Percentiles rank a stretch among this genome's conserved stretches.
These are phyloP conservation scores for Pionites leucogaster DNA, from an alignment of 2,113 vertebrate species.

Conservation along the genomic window DNA sequence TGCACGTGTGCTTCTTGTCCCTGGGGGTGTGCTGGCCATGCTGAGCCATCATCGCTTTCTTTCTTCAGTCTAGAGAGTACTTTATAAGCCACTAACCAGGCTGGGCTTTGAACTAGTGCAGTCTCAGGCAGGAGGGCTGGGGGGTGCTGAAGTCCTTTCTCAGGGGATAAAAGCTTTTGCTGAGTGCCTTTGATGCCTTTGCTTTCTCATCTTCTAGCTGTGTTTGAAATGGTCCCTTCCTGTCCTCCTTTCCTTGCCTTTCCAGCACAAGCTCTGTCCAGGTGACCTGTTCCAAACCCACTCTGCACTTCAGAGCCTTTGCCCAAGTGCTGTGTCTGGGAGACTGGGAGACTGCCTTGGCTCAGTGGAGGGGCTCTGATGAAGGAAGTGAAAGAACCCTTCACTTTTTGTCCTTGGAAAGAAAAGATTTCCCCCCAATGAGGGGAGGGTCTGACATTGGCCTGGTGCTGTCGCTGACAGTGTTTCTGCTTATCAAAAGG, in stretches of 20 bases:
- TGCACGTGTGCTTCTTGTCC: not conserved
- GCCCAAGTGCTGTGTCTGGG: not conserved
- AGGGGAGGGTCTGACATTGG: not conserved
- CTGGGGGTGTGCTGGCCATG: not conserved
- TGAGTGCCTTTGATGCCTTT: not conserved
- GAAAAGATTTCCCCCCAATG: not conserved
- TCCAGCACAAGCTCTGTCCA: not conserved
- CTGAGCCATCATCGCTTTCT: not conserved
- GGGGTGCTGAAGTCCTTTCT: not conserved
- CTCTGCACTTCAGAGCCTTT: not conserved
- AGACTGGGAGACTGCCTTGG: not conserved
- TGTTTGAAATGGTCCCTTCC: not conserved
- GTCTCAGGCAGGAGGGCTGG: not conserved
- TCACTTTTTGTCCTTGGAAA: not conserved
- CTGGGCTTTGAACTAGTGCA: not conserved
- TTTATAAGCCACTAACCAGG: not conserved
- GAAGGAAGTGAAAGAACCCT: not conserved
- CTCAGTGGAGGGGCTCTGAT: not conserved
- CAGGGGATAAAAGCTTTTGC: not conserved
- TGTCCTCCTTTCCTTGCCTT: not conserved
- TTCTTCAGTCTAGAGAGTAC: not conserved
- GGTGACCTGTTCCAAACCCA: not conserved
- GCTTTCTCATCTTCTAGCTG: not conserved
- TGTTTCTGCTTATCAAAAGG: conserved; percentile 25
- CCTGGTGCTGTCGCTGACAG: not conserved